Evolutionary conservation across 2,888 invertebrate genomes (phyloP).

Genomic region (Tipula unca): DNA sequence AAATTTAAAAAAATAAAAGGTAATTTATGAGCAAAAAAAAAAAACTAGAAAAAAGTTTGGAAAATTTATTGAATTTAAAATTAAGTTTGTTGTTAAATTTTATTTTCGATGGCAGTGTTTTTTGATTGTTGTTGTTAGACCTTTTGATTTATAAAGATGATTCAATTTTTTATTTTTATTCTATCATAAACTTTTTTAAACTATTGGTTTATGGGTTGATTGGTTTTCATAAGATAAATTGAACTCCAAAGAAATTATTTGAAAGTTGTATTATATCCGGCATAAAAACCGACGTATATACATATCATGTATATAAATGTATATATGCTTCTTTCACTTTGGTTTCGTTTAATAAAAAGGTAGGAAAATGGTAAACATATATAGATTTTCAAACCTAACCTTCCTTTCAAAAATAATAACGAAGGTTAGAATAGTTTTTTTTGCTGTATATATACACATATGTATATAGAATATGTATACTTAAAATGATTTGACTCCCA

Average conservation of each 20-base stretch:
- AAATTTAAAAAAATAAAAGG: background rate
- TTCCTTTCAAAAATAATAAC: background rate
- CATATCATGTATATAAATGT: too few species aligned
- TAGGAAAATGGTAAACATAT: background rate
- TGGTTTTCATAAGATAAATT: background rate
- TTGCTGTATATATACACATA: background rate
- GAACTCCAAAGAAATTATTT: background rate
- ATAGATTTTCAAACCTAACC: background rate
- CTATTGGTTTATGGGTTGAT: constrained; percentile 8
- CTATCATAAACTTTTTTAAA: background rate
- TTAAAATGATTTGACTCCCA: background rate
- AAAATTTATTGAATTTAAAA: constrained; percentile 8
- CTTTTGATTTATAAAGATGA: constrained; percentile 14
- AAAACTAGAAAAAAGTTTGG: background rate
- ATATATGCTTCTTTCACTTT: background rate
- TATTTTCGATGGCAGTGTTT: background rate
- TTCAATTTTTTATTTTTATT: background rate
- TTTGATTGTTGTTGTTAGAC: background rate
- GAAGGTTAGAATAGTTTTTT: background rate
- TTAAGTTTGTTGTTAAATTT: constrained; percentile 14
- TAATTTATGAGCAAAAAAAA: background rate
- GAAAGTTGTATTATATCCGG: background rate
- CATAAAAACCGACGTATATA: background rate
- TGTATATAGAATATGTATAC: background rate
- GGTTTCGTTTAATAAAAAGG: background rate